Evolutionary conservation across 2,113 vertebrate species (phyloP), one percentile per base, ranked within the genome.

Genomic region (Eonycteris spelaea): DNA sequence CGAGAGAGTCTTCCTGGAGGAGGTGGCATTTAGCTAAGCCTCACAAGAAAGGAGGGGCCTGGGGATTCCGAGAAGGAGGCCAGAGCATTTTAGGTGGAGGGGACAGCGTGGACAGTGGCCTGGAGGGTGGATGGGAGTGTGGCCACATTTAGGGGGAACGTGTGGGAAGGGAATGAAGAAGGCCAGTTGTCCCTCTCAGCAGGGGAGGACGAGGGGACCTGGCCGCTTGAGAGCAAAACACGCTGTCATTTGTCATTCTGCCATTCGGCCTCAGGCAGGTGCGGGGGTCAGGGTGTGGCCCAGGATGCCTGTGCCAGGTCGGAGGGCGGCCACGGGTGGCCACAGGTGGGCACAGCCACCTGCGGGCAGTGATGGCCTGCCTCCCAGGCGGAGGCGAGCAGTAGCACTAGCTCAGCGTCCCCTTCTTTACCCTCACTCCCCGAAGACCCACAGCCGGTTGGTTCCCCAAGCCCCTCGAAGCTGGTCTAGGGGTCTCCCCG

Each of bases 291-390:
- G 35, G 18, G 61, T 11, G 51, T 2, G 91, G 5, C n/a, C 28
- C 2, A 40, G n/a, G 10, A 2, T 11, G 24, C 13, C 35, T 18
- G 43, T 45, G 24, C 28, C 0, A 21, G 6, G 30, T 2, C 8
- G 28, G 59, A 43, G 67, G 45, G 59, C 21, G 9, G n/a, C 14
- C 28, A 9, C 61, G 15, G 68, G 68, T 35, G 12, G n/a, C 7
- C n/a, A 16, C 68, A 19, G 68, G 68, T 35, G 51, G 51, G 77
- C 18, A 0, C 16, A 28, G 65, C n/a, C 80, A 18, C 8, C 71
- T 48, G 4, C 2, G 53, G 26, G 19, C 3, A 9, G 1, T 8
- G 53, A 14, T 1, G 3, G 35, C 13, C 3, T 15, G 28, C 57
- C 19, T 38, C 8, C 21, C 13, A 22, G 7, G 45, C 57, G 10